These are phyloP conservation scores for Polypedilum pembai DNA, from an alignment of 1,140 invertebrate genomes.

Conservation along the genomic window DNA sequence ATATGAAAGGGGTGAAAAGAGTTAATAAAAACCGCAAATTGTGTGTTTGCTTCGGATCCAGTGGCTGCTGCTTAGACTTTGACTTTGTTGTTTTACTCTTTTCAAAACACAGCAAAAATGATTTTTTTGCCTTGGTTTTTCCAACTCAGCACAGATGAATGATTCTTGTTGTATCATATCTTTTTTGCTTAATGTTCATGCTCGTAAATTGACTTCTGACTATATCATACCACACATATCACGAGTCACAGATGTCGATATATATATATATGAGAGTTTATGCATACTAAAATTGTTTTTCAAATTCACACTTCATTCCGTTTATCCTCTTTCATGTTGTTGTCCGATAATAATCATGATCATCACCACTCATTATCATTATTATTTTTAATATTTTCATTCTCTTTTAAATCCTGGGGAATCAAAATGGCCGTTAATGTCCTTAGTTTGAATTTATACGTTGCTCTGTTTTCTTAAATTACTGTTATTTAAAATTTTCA, in stretches of 20 bases:
- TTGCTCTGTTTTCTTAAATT: no score
- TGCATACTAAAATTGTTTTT: no score
- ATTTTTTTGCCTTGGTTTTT: not conserved
- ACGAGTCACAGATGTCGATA: not conserved
- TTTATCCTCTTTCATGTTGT: no score
- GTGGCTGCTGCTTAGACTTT: not conserved
- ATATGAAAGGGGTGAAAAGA: not conserved
- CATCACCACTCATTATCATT: no score
- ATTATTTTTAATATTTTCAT: no score
- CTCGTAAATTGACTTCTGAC: constrained; percentile 8
- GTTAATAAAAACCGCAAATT: constrained; percentile 25
- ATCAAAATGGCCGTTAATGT: no score
- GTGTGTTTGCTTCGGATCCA: constrained; percentile 10
- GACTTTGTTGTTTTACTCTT: not conserved
- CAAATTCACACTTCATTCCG: no score
- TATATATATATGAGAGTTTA: not conserved
- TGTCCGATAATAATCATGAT: no score
- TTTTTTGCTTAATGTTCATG: not conserved
- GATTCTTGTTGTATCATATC: not conserved
- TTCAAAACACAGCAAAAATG: not conserved
- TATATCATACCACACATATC: not conserved
- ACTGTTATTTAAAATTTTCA: no score
- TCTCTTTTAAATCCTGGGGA: no score
- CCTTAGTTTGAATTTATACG: no score
- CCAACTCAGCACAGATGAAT: constrained; percentile 15